Conservation (phyloP, 2,113 vertebrate genomes). For the Pithys albifrons region DNA sequence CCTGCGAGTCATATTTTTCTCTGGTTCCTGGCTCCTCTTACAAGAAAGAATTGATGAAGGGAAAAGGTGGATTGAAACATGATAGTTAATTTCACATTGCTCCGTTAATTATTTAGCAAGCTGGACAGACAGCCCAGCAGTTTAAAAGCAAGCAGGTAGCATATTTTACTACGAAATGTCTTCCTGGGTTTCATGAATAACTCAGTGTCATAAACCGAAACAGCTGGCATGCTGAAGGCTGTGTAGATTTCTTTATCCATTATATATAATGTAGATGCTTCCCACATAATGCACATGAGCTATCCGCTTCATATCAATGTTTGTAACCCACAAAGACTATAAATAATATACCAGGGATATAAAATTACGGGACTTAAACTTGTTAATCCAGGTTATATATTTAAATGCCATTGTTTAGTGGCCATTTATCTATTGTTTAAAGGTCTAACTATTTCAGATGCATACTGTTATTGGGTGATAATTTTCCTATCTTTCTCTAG, state of each 20-base stretch:
- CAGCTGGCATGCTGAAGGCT: constrained; percentile 70
- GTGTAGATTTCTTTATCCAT: constrained; percentile 59
- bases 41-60: constrained; percentile 2
- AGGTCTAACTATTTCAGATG: constrained; percentile 21
- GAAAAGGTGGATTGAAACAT: constrained; percentile 23
- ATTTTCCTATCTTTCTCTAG: neutral
- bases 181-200: constrained; percentile 63
- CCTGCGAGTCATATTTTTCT: constrained; percentile 40
- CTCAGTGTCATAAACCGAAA: constrained; percentile 68
- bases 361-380: neutral
- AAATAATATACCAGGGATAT: constrained; percentile 8
- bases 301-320: neutral
- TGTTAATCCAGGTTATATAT: constrained; percentile 23
- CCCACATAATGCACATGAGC: neutral
- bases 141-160: constrained; percentile 61
- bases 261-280: constrained; percentile 49
- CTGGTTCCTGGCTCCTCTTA: neutral
- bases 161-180: constrained; percentile 65
- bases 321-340: neutral
- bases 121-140: neutral
- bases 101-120: constrained; percentile 62
- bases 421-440: constrained; percentile 45
- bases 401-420: constrained; percentile 27
- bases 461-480: neutral
- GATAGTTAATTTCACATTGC: constrained; percentile 19